Percentiles rank a stretch among this genome's conserved stretches.
These are phyloP conservation scores for Schmidtea mediterranea DNA, from an alignment of 1,140 invertebrate genomes.

Conservation along the genomic window DNA sequence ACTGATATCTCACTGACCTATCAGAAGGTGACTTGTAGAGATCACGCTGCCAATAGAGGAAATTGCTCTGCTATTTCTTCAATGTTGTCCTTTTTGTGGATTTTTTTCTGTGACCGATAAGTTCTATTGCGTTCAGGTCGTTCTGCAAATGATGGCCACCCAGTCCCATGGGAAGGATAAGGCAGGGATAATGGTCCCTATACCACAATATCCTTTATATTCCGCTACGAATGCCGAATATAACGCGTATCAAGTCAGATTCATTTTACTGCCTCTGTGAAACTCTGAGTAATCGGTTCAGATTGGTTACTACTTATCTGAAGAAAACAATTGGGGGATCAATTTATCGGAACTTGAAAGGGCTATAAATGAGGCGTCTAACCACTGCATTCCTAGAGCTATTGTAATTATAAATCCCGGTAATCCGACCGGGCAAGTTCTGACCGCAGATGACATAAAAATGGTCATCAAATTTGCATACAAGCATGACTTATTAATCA, in stretches of 20 bases:
- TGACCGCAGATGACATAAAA: slow-evolving; percentile 61
- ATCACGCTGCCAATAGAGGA: too few relatives aligned
- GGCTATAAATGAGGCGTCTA: slow-evolving; percentile 39
- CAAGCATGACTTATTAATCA: slow-evolving; percentile 50
- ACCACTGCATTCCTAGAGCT: slow-evolving; percentile 44
- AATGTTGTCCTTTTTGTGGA: too few relatives aligned
- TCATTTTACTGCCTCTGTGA: slow-evolving; percentile 1
- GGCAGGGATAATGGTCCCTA: slow-evolving; percentile 69
- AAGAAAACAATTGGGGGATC: slow-evolving; percentile 58
- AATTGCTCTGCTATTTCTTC: too few relatives aligned
- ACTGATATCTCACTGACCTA: too few relatives aligned
- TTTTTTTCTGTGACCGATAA: too few relatives aligned
- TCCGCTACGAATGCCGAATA: slow-evolving; percentile 51
- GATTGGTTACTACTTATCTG: slow-evolving; percentile 71
- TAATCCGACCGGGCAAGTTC: slow-evolving; percentile 71
- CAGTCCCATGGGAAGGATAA: slow-evolving; percentile 32
- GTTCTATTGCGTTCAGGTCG: slow-evolving; percentile 16
- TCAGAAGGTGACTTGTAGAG: too few relatives aligned
- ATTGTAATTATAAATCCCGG: slow-evolving; percentile 37
- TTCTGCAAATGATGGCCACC: slow-evolving; percentile 41
- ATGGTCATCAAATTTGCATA: slow-evolving; percentile 72
- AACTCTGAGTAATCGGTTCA: slow-evolving; percentile 12
- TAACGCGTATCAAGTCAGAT: slow-evolving; percentile 17
- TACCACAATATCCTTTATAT: slow-evolving; percentile 91
- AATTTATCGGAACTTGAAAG: slow-evolving; percentile 52